Percentiles rank a stretch among this genome's conserved stretches.
Evolutionary conservation across 2,113 vertebrate species (phyloP).

Genomic region (Herpailurus yagouaroundi): DNA sequence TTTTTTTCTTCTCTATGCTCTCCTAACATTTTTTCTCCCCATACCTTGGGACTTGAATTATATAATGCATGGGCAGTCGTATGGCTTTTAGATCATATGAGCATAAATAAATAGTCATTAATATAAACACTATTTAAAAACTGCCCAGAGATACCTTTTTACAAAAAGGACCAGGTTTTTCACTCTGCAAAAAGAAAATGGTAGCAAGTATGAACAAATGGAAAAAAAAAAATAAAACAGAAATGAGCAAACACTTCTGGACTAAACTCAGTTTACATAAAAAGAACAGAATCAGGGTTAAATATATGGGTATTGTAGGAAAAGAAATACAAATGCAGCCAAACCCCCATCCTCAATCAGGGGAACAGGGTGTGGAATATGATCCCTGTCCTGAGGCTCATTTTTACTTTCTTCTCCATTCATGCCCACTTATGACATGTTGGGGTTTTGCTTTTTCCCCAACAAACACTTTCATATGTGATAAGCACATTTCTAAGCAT

Average conservation of each 20-base stretch:
- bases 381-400: no score
- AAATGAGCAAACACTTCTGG: background rate
- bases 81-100: background rate
- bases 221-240: background rate
- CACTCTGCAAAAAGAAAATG: background rate
- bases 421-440: background rate
- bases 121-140: conserved; percentile 35
- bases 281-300: background rate
- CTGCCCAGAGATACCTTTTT: background rate
- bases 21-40: conserved; percentile 41
- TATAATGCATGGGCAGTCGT: background rate
- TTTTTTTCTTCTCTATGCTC: background rate
- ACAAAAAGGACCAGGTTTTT: background rate
- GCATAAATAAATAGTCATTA: background rate
- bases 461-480: background rate
- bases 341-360: background rate
- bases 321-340: background rate
- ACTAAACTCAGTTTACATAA: background rate
- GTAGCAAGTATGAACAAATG: background rate
- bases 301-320: background rate
- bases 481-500: background rate
- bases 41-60: background rate
- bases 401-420: background rate
- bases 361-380: no score
- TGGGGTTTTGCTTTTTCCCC: background rate